Percentiles rank a stretch among this genome's conserved stretches.
Conservation (phyloP, 2,113 vertebrate species). For the Progne subis region DNA sequence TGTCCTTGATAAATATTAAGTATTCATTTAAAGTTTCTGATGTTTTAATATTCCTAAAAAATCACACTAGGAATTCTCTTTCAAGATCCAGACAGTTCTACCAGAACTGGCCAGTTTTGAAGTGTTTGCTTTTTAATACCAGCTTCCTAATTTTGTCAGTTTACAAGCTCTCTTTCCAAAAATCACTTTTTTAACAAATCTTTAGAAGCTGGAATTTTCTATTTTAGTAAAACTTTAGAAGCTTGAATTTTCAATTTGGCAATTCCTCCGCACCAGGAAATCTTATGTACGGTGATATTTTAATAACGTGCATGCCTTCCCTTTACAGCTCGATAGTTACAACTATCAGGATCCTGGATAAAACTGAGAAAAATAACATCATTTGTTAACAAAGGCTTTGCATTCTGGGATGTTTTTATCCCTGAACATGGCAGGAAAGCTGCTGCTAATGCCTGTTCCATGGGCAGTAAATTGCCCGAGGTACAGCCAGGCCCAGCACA, state of each 20-base stretch:
- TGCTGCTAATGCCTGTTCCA: neutral
- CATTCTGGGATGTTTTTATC: neutral
- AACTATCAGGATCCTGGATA: neutral
- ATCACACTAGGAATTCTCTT: conserved; percentile 30
- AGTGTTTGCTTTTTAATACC: neutral
- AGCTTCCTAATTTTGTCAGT: neutral
- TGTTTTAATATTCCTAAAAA: conserved; percentile 13
- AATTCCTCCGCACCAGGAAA: neutral
- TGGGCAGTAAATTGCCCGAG: neutral
- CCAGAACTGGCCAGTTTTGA: neutral
- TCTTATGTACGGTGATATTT: neutral
- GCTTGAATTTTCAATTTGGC: neutral
- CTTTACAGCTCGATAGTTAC: neutral
- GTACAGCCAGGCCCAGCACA: neutral
- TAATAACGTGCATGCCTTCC: neutral
- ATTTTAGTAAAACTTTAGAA: neutral
- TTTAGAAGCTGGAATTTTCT: neutral
- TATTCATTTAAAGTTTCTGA: neutral
- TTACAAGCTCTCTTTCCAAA: neutral
- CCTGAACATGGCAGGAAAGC: neutral
- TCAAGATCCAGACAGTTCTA: neutral
- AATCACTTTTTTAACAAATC: neutral
- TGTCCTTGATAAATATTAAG: neutral
- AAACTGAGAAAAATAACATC: neutral
- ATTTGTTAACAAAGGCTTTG: neutral